phyloP scores from a whole-genome alignment of 2,888 invertebrate genomes.

The Atherix ibis region DNA sequence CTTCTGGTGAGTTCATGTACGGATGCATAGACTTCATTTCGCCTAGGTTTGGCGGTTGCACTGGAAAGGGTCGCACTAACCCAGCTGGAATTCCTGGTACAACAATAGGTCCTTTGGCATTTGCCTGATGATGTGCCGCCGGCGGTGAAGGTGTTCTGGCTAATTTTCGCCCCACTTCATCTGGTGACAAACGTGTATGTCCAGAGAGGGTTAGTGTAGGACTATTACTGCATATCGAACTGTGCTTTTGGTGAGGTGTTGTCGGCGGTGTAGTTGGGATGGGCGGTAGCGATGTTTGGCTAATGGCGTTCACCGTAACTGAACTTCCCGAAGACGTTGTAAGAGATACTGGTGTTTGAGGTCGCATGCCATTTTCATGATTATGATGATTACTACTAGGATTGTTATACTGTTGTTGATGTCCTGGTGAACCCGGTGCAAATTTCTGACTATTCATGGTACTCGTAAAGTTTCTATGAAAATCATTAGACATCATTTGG shows the following conservation, averaged over 20 bases:
- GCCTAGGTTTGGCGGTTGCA: constrained; percentile 19
- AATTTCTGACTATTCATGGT: not conserved
- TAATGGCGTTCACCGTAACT: too few species aligned
- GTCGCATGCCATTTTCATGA: not conserved
- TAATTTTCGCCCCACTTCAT: not conserved
- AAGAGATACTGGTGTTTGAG: too few species aligned
- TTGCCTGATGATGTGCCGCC: constrained; percentile 8
- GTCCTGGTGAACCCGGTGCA: not conserved
- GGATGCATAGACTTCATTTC: constrained; percentile 10
- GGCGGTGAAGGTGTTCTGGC: constrained; percentile 15
- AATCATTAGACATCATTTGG: constrained; percentile 3
- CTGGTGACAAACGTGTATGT: not conserved
- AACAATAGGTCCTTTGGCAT: constrained; percentile 27
- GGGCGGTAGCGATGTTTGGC: too few species aligned
- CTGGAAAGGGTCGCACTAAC: constrained; percentile 28
- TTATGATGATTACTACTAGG: not conserved
- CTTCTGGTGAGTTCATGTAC: constrained; percentile 10
- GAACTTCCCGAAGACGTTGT: not conserved
- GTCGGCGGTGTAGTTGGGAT: not conserved
- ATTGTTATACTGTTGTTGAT: not conserved
- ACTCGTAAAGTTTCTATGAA: constrained; percentile 3
- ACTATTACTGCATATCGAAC: not conserved
- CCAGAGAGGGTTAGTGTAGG: not conserved
- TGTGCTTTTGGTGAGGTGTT: not conserved
- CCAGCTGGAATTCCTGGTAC: constrained; percentile 22